Evolutionary conservation across 2,888 invertebrate genomes (phyloP).

Genomic region (Branchellion lobata): DNA sequence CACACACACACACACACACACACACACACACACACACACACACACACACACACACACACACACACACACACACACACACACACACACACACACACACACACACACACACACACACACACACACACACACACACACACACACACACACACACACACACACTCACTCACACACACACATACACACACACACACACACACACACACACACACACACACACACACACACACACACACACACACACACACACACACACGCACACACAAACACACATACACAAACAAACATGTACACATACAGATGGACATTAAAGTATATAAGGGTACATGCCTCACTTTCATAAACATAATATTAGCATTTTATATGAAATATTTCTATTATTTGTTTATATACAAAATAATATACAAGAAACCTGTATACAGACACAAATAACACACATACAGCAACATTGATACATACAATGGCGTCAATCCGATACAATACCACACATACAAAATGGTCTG

Average conservation of each 20-base stretch:
- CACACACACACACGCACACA: slow-evolving; percentile 15
- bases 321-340: not conserved
- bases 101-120: slow-evolving; percentile 23
- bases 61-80: slow-evolving; percentile 22
- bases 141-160: slow-evolving; percentile 19
- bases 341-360: not conserved
- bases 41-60: slow-evolving; percentile 22
- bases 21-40: slow-evolving; percentile 23
- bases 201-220: slow-evolving; percentile 15
- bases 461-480: too few relatives aligned
- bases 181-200: slow-evolving; percentile 22
- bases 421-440: too few relatives aligned
- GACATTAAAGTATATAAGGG: not conserved
- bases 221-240: slow-evolving; percentile 18
- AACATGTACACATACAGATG: not conserved
- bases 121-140: slow-evolving; percentile 23
- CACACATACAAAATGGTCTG: too few relatives aligned
- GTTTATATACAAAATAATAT: too few relatives aligned
- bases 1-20: slow-evolving; percentile 13
- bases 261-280: not conserved
- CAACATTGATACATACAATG: too few relatives aligned
- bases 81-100: slow-evolving; percentile 23
- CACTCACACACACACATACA: slow-evolving; percentile 19
- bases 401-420: too few relatives aligned
- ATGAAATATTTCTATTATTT: too few relatives aligned